phyloP scores from a whole-genome alignment of 1,140 invertebrate genomes.

The Rhizoglyphus robini region DNA sequence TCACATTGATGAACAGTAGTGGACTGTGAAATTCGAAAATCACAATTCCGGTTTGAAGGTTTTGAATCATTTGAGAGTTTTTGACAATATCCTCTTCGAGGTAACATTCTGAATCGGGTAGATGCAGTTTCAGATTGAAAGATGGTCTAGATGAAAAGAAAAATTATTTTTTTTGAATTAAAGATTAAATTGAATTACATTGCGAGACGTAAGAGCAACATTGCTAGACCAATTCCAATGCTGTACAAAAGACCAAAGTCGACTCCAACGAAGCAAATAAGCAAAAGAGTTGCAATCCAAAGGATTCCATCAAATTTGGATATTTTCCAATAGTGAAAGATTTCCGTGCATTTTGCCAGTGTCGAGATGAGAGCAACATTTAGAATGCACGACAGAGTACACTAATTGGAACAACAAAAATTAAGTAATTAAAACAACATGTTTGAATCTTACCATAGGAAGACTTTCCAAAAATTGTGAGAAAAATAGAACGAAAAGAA shows the following conservation, averaged over 20 bases:
- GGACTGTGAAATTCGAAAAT: slow-evolving; percentile 13
- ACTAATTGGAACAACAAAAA: slow-evolving; percentile 38
- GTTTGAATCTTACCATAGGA: slow-evolving; percentile 23
- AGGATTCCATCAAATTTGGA: slow-evolving; percentile 60
- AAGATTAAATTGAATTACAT: not conserved
- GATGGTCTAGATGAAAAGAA: not conserved
- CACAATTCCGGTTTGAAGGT: not conserved
- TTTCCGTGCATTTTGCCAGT: slow-evolving; percentile 62
- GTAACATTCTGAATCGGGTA: not conserved
- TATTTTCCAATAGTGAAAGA: slow-evolving; percentile 55
- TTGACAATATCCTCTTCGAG: too few relatives aligned
- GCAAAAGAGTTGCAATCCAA: slow-evolving; percentile 5
- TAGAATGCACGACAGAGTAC: slow-evolving; percentile 73
- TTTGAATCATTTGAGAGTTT: not conserved
- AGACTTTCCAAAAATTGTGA: slow-evolving; percentile 34
- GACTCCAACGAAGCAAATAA: not conserved
- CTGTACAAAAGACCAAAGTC: not conserved
- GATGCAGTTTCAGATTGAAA: not conserved
- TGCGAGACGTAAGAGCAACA: not conserved
- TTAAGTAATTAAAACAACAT: not conserved
- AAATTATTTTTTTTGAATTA: not conserved
- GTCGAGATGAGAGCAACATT: slow-evolving; percentile 78
- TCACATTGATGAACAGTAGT: not conserved
- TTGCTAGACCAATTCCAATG: not conserved
- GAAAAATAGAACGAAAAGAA: slow-evolving; percentile 40